Evolutionary conservation across 2,888 invertebrate genomes (phyloP), one percentile per base, ranked within the genome.

Genomic region (Drosophila gaucha): DNA sequence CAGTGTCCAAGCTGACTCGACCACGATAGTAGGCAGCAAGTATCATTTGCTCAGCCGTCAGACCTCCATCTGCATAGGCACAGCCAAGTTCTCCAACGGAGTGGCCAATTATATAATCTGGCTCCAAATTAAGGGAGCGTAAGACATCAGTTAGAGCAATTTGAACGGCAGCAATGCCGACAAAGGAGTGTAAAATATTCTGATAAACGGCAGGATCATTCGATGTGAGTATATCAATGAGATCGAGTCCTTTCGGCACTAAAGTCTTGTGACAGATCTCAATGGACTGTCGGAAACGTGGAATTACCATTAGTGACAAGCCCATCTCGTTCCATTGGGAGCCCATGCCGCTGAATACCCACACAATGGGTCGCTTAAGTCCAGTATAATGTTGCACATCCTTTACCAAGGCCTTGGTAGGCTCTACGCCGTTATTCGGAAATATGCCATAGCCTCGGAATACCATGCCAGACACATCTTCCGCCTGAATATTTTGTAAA

Each of bases 31-130:
- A 97, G 0, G 98, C 96, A 0, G 95, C 94, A 8, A 97, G 91
- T 63, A 98, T 95, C 93, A 96, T 96, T 92, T 98, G 96, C 86
- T 97, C 96, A 0, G 95, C 94, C 0, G 97, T 96, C 77, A 98
- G 94, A 76, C 97, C 96, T 0, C 97, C 97, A 90, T 99, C 99
- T 2, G 97, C 98, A 92, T 99, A 99, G 0, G 97, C 98, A 91
- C 99, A 98, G 1, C 97, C 98, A 6, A 99, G 93, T 91, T 99
- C 99, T 20, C 99, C 99, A 0, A 97, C 96, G 8, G 98, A 98
- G 91, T 98, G 98, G 2, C 99, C 96, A 70, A 96, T 94, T 73
- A 96, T 94, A 28, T 94, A 94, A 90, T 96, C 96, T 9, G 96
- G 95, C 47, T 92, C 92, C 30, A 96, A 92, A 12, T 94, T 94